Conservation (phyloP, 2,113 vertebrate species). For the Axis porcinus region DNA sequence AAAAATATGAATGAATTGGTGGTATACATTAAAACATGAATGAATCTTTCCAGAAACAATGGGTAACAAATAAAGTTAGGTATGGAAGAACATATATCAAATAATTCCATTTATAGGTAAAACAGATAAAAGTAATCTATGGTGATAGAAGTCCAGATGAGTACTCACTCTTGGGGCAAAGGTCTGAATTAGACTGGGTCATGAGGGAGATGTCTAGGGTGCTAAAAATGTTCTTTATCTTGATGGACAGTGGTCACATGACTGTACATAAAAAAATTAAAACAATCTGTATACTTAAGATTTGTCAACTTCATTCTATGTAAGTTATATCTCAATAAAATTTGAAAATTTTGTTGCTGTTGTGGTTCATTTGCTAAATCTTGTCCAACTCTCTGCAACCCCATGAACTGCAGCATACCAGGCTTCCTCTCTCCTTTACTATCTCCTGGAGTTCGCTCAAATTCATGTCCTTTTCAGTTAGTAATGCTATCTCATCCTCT, state of each 20-base stretch:
- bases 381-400: background rate
- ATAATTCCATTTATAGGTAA: background rate
- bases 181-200: fast-evolving
- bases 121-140: background rate
- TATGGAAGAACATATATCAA: background rate
- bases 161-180: background rate
- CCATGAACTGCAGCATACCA: background rate
- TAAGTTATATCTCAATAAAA: background rate
- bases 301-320: background rate
- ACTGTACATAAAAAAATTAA: background rate
- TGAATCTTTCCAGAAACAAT: background rate
- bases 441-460: fast-evolving
- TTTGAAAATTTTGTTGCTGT: background rate
- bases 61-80: background rate
- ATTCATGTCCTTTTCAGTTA: background rate
- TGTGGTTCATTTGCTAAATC: background rate
- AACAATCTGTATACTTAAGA: background rate
- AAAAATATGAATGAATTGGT: background rate
- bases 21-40: background rate
- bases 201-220: background rate
- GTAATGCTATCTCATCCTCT: background rate
- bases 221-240: background rate
- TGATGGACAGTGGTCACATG: background rate
- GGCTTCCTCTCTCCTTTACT: background rate
- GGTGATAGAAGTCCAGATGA: background rate